These are phyloP conservation scores for Polyommatus icarus DNA, from an alignment of 2,888 invertebrate species.

Conservation along the genomic window DNA sequence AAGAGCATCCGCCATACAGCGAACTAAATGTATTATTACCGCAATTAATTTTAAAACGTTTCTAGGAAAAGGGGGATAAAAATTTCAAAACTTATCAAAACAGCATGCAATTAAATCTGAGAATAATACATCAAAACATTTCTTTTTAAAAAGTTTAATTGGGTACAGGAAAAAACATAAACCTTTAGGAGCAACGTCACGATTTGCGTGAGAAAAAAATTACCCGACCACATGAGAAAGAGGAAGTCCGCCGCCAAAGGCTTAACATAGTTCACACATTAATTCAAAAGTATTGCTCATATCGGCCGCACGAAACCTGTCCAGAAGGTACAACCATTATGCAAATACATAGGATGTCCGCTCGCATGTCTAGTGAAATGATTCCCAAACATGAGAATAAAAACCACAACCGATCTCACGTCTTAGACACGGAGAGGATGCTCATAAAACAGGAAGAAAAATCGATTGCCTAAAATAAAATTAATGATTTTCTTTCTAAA, in stretches of 20 bases:
- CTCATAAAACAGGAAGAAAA: constrained; percentile 26
- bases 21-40: background rate
- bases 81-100: background rate
- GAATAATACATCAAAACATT: background rate
- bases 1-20: constrained; percentile 18
- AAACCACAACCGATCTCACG: constrained; percentile 25
- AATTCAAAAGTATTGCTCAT: constrained; percentile 25
- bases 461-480: constrained; percentile 8
- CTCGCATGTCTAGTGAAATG: constrained; percentile 42
- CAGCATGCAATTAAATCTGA: background rate
- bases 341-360: constrained; percentile 70
- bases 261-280: constrained; percentile 33
- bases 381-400: constrained; percentile 35
- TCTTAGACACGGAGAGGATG: constrained; percentile 23
- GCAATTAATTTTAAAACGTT: background rate
- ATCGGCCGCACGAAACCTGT: constrained; percentile 40
- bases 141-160: background rate
- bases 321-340: constrained; percentile 53
- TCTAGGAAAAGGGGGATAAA: background rate
- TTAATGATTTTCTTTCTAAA: background rate
- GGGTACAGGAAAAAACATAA: background rate
- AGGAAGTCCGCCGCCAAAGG: constrained; percentile 36
- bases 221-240: constrained; percentile 22
- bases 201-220: background rate
- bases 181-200: background rate